A percentile compares a stretch with the other conserved stretches of the same genome.
Conservation (phyloP, 1,140 invertebrate genomes). For the Drosophila equinoxialis region DNA sequence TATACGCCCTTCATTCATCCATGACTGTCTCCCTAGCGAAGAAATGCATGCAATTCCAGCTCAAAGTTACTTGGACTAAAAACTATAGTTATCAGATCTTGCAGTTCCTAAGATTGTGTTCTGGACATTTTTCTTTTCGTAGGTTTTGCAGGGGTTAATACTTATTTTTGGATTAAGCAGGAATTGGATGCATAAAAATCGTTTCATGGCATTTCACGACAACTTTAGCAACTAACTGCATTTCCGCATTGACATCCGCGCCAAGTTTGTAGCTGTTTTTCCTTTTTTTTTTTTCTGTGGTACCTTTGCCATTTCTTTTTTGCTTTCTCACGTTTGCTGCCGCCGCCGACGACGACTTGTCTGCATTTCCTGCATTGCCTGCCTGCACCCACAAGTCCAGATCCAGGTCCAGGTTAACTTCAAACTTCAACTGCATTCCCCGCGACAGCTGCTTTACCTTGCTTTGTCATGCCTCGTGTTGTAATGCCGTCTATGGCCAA, state of each 20-base stretch:
- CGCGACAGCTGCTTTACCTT: background rate
- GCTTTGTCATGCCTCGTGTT: background rate
- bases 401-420: background rate
- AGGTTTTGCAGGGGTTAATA: background rate
- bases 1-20: background rate
- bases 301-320: conserved; percentile 74
- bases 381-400: conserved; percentile 35
- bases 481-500: conserved; percentile 24
- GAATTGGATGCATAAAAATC: conserved; percentile 9
- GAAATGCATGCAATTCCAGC: background rate
- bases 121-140: no score
- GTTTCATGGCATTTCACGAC: conserved; percentile 73
- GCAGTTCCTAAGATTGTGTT: no score
- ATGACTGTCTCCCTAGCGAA: background rate
- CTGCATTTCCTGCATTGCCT: conserved; percentile 15
- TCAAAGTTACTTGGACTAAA: no score
- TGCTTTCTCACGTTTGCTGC: conserved; percentile 64
- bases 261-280: conserved; percentile 3
- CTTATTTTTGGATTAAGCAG: background rate
- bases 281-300: conserved; percentile 50
- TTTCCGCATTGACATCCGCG: conserved; percentile 55
- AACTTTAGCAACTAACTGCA: conserved; percentile 48
- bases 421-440: background rate
- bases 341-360: conserved; percentile 8
- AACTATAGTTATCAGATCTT: no score